Evolutionary conservation across 2,113 vertebrate species (phyloP), one percentile per base, ranked within the genome.

Genomic region (Galbula dea): DNA sequence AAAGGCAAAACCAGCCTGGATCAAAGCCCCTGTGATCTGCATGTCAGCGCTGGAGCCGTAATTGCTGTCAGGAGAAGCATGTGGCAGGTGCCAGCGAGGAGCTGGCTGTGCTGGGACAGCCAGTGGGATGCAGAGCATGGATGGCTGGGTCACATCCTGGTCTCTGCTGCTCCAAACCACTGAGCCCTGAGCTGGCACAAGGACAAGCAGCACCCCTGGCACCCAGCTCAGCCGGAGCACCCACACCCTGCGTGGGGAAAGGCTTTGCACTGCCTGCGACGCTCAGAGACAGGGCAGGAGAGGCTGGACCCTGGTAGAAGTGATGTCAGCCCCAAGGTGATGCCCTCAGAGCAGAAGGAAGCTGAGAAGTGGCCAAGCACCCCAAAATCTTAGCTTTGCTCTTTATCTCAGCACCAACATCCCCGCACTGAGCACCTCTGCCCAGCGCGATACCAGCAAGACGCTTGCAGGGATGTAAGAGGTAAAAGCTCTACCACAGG

Each of bases 351-450:
- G 78, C 58, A 48, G 51, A 15, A 7, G 12, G 46, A 54, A 23
- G 34, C 27, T 37, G 41, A 23, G 58, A n/a, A 81, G 39, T 0
- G 17, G 10, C 29, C 58, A 5, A 21, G 12, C 6, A 1, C 4
- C 24, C 41, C 5, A 0, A 16, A 17, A 55, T 45, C 46, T 37
- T 7, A 3, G 67, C 73, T 79, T 49, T 27, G 8, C 37, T 27
- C 68, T 9, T 52, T 22, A 14, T 21, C 65, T 15, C 77, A 36
- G n/a, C 59, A 2, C 12, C 37, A 23, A 15, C 55, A n/a, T 8
- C 65, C 32, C 63, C 0, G 7, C 0, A 0, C 51, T 1, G 12
- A 7, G 8, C 3, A 2, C 22, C 55, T 21, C 54, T 3, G 26
- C n/a, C 49, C 73, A 7, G 12, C 3, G 1, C n/a, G n/a, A 8